These are phyloP conservation scores for Meriones psammophilus DNA, from an alignment of 2,797 vertebrate species.

Conservation along the genomic window DNA sequence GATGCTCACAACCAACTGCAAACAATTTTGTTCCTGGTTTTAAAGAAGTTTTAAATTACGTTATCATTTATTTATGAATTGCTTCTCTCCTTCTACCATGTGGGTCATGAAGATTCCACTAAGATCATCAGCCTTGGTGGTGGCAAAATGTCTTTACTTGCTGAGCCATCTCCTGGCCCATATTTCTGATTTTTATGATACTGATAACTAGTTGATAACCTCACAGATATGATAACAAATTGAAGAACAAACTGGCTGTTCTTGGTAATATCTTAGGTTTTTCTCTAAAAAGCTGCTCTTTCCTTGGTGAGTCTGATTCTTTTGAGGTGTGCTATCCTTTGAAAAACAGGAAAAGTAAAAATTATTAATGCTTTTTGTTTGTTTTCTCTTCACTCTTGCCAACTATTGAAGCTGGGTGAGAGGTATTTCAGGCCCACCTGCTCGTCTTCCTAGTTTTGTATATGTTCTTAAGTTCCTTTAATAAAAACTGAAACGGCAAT, in stretches of 20 bases:
- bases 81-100: not conserved
- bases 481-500: not conserved
- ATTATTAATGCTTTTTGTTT: not conserved
- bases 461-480: slow-evolving; percentile 11
- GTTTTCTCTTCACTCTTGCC: slow-evolving; percentile 46
- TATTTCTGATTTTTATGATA: slow-evolving; percentile 31
- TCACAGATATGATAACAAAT: not conserved
- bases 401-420: slow-evolving; percentile 3
- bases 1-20: not conserved
- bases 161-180: not conserved
- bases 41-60: not conserved
- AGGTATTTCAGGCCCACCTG: not conserved
- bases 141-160: not conserved
- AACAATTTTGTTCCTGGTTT: not conserved
- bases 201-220: not conserved
- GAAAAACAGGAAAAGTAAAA: slow-evolving; percentile 43
- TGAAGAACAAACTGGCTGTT: not conserved
- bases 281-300: not conserved
- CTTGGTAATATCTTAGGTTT: not conserved
- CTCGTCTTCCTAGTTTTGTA: slow-evolving; percentile 1
- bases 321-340: slow-evolving; percentile 4
- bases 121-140: not conserved
- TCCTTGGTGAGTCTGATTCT: not conserved
- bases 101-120: not conserved
- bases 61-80: not conserved